A percentile compares a stretch with the other conserved stretches of the same genome.
Evolutionary conservation across 2,113 vertebrate genomes (phyloP).

Genomic region (Cervus canadensis): DNA sequence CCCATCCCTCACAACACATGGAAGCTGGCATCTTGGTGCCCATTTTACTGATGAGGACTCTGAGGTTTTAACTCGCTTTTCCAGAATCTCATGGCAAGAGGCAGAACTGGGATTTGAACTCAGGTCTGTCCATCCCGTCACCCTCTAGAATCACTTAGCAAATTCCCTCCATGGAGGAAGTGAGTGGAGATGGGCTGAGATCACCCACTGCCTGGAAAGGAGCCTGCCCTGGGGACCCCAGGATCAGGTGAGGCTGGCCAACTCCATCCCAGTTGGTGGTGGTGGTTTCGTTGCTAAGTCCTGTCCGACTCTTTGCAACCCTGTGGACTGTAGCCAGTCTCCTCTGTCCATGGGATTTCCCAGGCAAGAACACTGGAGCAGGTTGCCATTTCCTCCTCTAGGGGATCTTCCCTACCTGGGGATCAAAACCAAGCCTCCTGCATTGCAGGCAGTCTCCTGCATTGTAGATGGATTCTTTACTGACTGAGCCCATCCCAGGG

Average conservation of each 20-base stretch:
- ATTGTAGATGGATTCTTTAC: neutral
- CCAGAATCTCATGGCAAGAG: neutral
- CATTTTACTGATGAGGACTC: neutral
- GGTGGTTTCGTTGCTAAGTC: neutral
- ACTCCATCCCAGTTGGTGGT: neutral
- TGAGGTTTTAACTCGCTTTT: neutral
- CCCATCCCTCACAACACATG: neutral
- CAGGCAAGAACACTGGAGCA: neutral
- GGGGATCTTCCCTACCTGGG: neutral
- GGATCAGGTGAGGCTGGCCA: neutral
- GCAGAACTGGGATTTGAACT: neutral
- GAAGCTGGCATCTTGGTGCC: neutral
- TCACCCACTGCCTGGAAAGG: neutral
- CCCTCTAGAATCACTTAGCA: neutral
- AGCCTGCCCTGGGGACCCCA: neutral
- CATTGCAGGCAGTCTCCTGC: neutral
- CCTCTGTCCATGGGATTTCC: neutral
- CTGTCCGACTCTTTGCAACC: neutral
- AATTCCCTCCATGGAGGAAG: neutral
- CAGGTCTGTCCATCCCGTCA: fast-evolving
- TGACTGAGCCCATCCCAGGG: neutral
- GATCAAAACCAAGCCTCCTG: neutral
- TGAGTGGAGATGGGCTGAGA: fast-evolving
- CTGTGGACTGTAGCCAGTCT: neutral
- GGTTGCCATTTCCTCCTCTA: neutral